These are phyloP conservation scores for Quadroppia sp. DNA, from an alignment of 2,888 invertebrate species.

Conservation along the genomic window DNA sequence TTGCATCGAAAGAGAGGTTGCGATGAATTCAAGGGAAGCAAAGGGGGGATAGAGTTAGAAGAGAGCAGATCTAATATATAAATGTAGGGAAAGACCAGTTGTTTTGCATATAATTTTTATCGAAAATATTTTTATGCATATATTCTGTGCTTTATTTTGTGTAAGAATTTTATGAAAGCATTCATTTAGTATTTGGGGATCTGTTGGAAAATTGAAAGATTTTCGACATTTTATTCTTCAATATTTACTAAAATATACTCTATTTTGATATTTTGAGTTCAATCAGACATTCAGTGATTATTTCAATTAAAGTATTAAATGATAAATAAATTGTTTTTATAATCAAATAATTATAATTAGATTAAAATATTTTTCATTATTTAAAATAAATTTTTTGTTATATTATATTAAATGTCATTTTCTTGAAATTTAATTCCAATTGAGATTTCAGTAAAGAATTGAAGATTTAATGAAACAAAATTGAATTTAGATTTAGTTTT, in stretches of 20 bases:
- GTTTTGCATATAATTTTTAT: not conserved
- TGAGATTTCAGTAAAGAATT: no score
- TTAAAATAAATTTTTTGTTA: no score
- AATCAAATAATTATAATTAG: no score
- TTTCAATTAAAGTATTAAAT: no score
- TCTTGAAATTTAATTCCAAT: no score
- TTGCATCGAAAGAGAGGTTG: not conserved
- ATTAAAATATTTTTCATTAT: no score
- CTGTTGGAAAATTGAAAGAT: conserved; percentile 16
- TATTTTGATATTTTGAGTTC: no score
- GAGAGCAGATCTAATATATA: conserved; percentile 19
- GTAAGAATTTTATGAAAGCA: conserved; percentile 6
- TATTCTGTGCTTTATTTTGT: conserved; percentile 1
- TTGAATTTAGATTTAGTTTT: not conserved
- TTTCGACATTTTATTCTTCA: not conserved
- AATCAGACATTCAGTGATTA: no score
- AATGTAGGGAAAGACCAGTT: conserved; percentile 4
- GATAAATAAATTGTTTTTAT: no score
- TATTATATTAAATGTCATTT: no score
- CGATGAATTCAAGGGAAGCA: conserved; percentile 29
- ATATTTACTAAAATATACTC: no score
- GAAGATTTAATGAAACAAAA: not conserved
- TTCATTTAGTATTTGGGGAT: not conserved
- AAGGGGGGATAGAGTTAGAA: conserved; percentile 21
- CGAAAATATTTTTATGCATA: not conserved